Evolutionary conservation across 2,797 vertebrate species (phyloP).

Genomic region (Spinus pinus): DNA sequence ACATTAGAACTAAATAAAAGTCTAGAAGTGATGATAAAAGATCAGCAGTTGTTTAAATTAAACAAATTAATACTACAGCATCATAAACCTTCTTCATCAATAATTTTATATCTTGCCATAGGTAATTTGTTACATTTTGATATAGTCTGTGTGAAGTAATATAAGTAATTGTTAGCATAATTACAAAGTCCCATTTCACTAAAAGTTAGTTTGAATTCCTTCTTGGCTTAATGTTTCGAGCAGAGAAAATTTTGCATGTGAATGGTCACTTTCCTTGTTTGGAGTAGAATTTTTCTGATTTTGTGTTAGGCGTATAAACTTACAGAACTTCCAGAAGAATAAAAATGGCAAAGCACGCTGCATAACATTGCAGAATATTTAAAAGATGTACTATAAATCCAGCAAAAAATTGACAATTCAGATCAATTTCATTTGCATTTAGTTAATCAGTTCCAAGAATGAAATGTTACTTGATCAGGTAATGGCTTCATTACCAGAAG

Average conservation of each 20-base stretch:
- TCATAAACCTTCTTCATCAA: background rate
- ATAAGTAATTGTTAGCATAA: background rate
- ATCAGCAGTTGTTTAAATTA: background rate
- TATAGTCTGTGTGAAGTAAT: background rate
- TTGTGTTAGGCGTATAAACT: background rate
- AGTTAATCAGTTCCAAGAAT: constrained; percentile 62
- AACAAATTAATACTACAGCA: background rate
- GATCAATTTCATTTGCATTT: constrained; percentile 73
- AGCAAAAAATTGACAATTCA: constrained; percentile 54
- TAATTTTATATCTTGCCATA: background rate
- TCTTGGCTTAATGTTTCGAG: background rate
- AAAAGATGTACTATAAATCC: background rate
- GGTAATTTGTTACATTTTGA: background rate
- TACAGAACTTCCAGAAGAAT: background rate
- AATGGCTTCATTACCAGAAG: constrained; percentile 72
- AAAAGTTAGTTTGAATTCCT: background rate
- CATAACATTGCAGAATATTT: background rate
- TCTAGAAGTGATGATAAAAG: background rate
- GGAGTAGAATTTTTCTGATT: background rate
- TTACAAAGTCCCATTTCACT: background rate
- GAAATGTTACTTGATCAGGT: constrained; percentile 70
- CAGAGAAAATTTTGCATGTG: background rate
- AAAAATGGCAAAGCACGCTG: background rate
- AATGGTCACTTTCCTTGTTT: background rate
- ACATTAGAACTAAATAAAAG: background rate